Evolutionary conservation across 2,888 invertebrate genomes (phyloP), one percentile per base, ranked within the genome.

Genomic region (Drosophila sordidapex): DNA sequence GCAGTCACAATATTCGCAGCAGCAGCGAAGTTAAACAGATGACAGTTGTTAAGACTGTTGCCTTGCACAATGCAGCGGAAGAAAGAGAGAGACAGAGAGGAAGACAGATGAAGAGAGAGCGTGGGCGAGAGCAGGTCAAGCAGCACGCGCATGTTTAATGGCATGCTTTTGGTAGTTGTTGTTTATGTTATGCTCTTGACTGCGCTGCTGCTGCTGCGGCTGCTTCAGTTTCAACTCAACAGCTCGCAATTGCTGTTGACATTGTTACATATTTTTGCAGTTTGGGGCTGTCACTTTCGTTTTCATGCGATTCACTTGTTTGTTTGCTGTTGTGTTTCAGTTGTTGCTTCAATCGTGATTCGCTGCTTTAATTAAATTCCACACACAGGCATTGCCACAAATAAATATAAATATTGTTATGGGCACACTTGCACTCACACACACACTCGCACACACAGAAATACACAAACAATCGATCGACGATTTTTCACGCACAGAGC

Each of bases 71-170:
- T 67, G 62, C 64, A 69, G 21, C 7, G 46, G 15, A 8, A 15
- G 15, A 25, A 48, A 35, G 59, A 58, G 29, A 29, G 46, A 48
- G 51, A 54, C 25, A 25, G 38, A 54, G 40, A 51, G 67, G 31
- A 62, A 52, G 31, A 11, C 33, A 40, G 18, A 36, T 4, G 38
- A 61, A 15, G 35, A 49, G 52, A 58, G 78, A 77, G 87, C 65
- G 84, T 83, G 87, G 80, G 82, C 74, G 90, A 71, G 87, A 78
- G 82, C 89, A 79, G 81, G 76, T 84, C 85, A 89, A 83, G 66
- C 69, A 68, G 76, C 59, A 79, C 79, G 87, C 87, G 87, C 75
- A 87, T 58, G 48, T 68, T 62, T 33, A 54, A 72, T 68, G 70
- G 68, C 62, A 27, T 82, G 63, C 56, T 74, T 54, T 74, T 83